These are phyloP conservation scores for Drosophila lacertosa DNA, from an alignment of 1,140 invertebrate species.

Conservation along the genomic window DNA sequence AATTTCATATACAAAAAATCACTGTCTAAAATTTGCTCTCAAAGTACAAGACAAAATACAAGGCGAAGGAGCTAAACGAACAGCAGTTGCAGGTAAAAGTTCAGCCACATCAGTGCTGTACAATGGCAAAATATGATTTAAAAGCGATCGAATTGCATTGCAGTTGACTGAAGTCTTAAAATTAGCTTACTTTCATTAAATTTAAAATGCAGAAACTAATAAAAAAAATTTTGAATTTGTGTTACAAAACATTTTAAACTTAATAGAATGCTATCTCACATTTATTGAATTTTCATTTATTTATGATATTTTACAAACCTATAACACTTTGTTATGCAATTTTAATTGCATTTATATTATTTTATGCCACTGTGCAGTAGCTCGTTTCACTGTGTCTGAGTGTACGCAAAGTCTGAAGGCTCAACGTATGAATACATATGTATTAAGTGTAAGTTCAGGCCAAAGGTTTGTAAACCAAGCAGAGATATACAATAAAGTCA, in stretches of 20 bases:
- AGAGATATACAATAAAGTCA: slow-evolving; percentile 34
- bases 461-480: slow-evolving; percentile 76
- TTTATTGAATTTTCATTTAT: not conserved
- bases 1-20: slow-evolving; percentile 57
- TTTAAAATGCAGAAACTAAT: not conserved
- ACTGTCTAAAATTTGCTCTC: slow-evolving; percentile 73
- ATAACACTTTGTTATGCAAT: not conserved
- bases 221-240: not conserved
- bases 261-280: not conserved
- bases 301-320: not conserved
- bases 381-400: slow-evolving; percentile 49
- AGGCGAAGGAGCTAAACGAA: slow-evolving; percentile 47
- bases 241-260: not conserved
- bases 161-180: not conserved
- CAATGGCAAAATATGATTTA: slow-evolving; percentile 31
- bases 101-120: slow-evolving; percentile 44
- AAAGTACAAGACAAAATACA: slow-evolving; percentile 47
- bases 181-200: not conserved
- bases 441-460: slow-evolving; percentile 44
- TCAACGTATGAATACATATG: slow-evolving; percentile 30
- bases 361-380: slow-evolving; percentile 56
- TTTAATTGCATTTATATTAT: slow-evolving; percentile 25
- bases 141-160: slow-evolving; percentile 18
- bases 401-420: slow-evolving; percentile 20
- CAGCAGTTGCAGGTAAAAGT: slow-evolving; percentile 68